Base-by-base conservation (phyloP, 1,140 invertebrate genomes). In the Cydia splendana region DNA sequence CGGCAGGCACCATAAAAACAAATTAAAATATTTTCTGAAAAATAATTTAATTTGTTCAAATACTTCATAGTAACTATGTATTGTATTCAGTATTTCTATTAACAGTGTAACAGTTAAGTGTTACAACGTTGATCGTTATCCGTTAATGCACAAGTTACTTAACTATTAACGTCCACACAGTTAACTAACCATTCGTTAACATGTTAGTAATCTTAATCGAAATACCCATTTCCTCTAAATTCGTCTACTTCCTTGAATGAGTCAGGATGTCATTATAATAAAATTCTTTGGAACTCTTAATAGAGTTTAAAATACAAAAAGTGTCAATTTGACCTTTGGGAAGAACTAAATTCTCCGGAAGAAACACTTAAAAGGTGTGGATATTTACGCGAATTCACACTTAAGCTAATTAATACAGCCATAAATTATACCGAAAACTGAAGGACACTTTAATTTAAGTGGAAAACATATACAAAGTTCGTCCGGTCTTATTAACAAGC, bases 361-460 rank as follows among this genome's bases (percentile, higher is more conserved):
- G 77, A 53, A 80, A 38, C 83, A 85, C 84, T 88, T 82, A 73
- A 86, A 78, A 87, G 38, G 83, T 85, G 83, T 80, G 65, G 77
- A 82, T 75, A 78, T n/a, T 24, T 20, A 62, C 57, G 57, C 34
- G 24, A 38, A 71, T 84, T 79, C 77, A 81, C 82, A 76, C 78
- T 75, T 71, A 74, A 34, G 12, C 30, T 71, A 80, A 65, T 48
- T 75, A 65, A 57, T 77, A 76, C 65, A 20, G 34, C 57, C 81
- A 78, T 82, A 76, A 80, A 80, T 80, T 76, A 51, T 9, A 48
- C 28, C 12, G 0, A 62, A 12, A 24, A 62, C 6, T 62, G n/a
- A 6, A 1, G 2, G n/a, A 62, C 18, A 62, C 57, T 62, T 24
- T 2, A 62, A 62, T 6, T 3, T 12, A 3, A 18, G 7, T 24